These are phyloP conservation scores for Microctenopoma steveboyesi DNA, from an alignment of 2,797 vertebrate genomes.

Conservation along the genomic window DNA sequence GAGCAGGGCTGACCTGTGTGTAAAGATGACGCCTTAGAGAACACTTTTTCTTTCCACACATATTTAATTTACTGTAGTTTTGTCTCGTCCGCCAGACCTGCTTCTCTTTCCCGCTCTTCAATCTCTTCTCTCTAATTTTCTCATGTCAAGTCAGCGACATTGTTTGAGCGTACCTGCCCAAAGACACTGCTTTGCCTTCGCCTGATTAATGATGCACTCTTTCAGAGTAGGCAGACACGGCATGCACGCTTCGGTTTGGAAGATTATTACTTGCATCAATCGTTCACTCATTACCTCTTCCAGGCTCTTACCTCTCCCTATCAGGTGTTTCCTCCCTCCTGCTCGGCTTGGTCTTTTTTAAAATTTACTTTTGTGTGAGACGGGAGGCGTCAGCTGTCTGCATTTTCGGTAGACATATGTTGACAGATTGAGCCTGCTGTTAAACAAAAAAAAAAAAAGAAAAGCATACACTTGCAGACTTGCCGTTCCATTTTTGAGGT, in stretches of 20 bases:
- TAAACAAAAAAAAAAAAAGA: not conserved
- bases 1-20: conserved; percentile 3
- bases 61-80: not conserved
- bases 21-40: not conserved
- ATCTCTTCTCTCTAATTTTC: conserved; percentile 13
- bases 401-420: not conserved
- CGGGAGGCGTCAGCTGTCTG: conserved; percentile 15
- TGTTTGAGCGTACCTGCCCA: conserved; percentile 23
- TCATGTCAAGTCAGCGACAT: conserved; percentile 19
- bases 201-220: conserved; percentile 50
- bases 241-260: conserved; percentile 31
- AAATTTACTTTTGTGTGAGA: conserved; percentile 12
- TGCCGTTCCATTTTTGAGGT: not conserved
- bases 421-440: conserved; percentile 7
- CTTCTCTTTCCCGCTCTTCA: not conserved
- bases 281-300: conserved; percentile 34
- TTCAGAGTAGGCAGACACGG: conserved; percentile 41
- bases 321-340: conserved; percentile 5
- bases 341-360: conserved; percentile 11
- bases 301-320: not conserved
- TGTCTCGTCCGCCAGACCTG: too few relatives aligned
- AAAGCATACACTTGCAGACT: not conserved
- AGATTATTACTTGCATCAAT: conserved; percentile 51
- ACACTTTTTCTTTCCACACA: not conserved
- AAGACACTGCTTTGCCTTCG: conserved; percentile 9